Conservation (phyloP, 2,113 vertebrate genomes). For the Ciconia maguari region DNA sequence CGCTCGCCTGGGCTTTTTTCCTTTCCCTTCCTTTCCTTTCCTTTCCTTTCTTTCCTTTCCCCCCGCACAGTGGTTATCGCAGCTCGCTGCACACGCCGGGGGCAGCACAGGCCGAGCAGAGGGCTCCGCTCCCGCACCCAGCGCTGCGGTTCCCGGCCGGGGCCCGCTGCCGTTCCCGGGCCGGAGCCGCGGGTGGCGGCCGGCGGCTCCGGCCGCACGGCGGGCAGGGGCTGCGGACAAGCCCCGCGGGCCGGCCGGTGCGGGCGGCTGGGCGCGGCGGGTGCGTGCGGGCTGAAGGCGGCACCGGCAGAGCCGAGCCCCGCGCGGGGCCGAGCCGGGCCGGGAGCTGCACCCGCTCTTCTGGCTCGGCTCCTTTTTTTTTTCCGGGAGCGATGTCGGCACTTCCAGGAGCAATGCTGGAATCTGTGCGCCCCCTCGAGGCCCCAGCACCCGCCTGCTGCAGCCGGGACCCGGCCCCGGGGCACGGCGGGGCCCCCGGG, state of each 20-base stretch:
- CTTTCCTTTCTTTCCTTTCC: too few relatives aligned
- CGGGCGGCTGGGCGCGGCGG: not conserved
- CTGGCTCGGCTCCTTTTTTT: not conserved
- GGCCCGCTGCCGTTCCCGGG: not conserved
- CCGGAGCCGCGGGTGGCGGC: not conserved
- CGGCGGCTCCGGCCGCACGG: not conserved
- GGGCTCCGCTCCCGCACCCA: not conserved
- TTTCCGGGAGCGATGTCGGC: too few relatives aligned
- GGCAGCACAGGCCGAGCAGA: not conserved
- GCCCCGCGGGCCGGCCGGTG: not conserved
- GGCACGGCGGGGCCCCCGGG: too few relatives aligned
- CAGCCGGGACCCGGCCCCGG: too few relatives aligned
- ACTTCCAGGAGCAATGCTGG: not conserved
- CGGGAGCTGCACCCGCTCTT: not conserved
- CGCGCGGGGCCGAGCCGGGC: not conserved
- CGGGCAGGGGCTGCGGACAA: not conserved
- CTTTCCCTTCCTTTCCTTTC: too few relatives aligned
- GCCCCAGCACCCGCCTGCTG: not conserved
- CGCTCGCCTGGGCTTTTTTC: not conserved
- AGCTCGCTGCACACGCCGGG: rapidly evolving
- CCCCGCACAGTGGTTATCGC: too few relatives aligned
- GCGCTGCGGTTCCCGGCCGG: not conserved
- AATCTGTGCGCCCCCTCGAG: not conserved
- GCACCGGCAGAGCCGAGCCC: not conserved
- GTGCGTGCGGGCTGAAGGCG: not conserved